These are phyloP conservation scores for Girardinus metallicus DNA, from an alignment of 2,797 vertebrate genomes.

Conservation along the genomic window DNA sequence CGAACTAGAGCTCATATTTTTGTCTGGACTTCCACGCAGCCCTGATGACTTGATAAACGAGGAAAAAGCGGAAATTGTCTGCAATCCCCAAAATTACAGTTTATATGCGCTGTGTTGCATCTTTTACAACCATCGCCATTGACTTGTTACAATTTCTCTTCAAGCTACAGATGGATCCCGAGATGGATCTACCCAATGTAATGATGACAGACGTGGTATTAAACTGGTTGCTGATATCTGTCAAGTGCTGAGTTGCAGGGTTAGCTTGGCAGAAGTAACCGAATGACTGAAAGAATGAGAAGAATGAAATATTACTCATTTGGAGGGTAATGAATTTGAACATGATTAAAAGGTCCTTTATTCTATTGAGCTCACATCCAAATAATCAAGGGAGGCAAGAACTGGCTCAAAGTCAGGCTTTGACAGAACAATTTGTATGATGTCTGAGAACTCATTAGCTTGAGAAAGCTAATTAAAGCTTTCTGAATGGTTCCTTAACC, in stretches of 20 bases:
- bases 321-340: slow-evolving; percentile 71
- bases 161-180: slow-evolving; percentile 25
- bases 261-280: slow-evolving; percentile 27
- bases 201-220: slow-evolving; percentile 52
- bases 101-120: slow-evolving; percentile 8
- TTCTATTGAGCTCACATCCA: slow-evolving; percentile 60
- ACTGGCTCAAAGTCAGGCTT: slow-evolving; percentile 71
- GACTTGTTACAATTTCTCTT: slow-evolving; percentile 50
- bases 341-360: slow-evolving; percentile 69
- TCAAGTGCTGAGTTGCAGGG: slow-evolving; percentile 34
- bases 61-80: slow-evolving; percentile 46
- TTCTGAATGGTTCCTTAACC: slow-evolving; percentile 77
- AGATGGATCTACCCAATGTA: slow-evolving; percentile 51
- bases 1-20: slow-evolving; percentile 70
- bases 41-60: slow-evolving; percentile 37
- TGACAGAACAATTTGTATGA: slow-evolving; percentile 80
- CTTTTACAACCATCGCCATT: slow-evolving; percentile 40
- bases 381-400: slow-evolving; percentile 64
- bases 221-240: slow-evolving; percentile 48
- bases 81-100: slow-evolving; percentile 51
- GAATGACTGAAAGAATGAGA: slow-evolving; percentile 47
- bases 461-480: slow-evolving; percentile 77
- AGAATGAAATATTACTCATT: slow-evolving; percentile 69
- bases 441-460: slow-evolving; percentile 71
- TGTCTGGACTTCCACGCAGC: slow-evolving; percentile 40